Conservation (phyloP, 2,797 vertebrate genomes). For the Enteromius mattozi region DNA sequence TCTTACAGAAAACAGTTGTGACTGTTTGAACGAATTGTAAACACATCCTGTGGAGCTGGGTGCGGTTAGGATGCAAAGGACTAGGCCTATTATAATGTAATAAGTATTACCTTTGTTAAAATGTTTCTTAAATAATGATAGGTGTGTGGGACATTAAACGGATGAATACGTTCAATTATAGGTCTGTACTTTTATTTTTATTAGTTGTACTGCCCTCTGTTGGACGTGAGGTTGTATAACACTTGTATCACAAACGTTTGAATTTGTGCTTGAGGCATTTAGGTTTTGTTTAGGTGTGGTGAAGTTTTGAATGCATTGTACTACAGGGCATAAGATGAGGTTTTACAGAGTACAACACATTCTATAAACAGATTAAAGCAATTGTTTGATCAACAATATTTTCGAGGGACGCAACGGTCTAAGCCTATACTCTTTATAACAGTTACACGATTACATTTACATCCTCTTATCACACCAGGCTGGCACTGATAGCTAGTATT, state of each 20-base stretch:
- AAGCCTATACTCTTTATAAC: not conserved
- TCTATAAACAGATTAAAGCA: not conserved
- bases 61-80: not conserved
- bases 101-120: not conserved
- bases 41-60: not conserved
- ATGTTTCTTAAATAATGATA: not conserved
- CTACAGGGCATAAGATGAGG: not conserved
- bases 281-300: not conserved
- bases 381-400: not conserved
- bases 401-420: not conserved
- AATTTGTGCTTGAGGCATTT: not conserved
- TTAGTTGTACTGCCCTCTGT: conserved; percentile 44
- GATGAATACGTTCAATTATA: not conserved
- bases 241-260: not conserved
- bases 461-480: not conserved
- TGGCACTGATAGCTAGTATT: not conserved
- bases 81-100: not conserved
- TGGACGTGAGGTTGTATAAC: conserved; percentile 16
- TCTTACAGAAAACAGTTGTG: not conserved
- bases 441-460: not conserved
- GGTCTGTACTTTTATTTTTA: conserved; percentile 1
- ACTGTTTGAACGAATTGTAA: not conserved
- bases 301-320: not conserved
- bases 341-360: not conserved
- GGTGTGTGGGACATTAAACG: too few species aligned